Evolutionary conservation across 2,888 invertebrate genomes (phyloP).

Genomic region (Drosophila barbarae): DNA sequence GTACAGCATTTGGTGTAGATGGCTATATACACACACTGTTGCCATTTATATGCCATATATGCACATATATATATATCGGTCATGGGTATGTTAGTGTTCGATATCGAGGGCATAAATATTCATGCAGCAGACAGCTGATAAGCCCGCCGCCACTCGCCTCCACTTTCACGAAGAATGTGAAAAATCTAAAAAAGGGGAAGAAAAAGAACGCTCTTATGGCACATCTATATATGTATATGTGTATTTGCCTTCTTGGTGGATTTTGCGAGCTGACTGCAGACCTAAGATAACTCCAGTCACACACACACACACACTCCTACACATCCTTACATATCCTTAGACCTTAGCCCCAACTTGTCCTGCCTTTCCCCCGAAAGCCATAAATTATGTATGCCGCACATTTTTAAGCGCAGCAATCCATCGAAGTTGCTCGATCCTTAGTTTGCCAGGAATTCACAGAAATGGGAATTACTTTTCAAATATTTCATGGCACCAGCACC

Average conservation of each 20-base stretch:
- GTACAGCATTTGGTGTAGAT: constrained; percentile 47
- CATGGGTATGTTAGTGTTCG: constrained; percentile 38
- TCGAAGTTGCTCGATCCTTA: constrained; percentile 27
- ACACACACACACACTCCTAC: constrained; percentile 31
- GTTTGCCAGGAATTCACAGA: constrained; percentile 27
- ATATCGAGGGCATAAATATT: constrained; percentile 70
- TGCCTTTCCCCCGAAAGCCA: constrained; percentile 50
- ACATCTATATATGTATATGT: constrained; percentile 14
- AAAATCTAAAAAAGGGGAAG: constrained; percentile 27
- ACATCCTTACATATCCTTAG: constrained; percentile 18
- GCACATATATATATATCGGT: constrained; percentile 9
- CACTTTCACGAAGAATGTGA: constrained; percentile 26
- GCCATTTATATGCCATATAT: constrained; percentile 1
- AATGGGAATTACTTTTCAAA: constrained; percentile 31
- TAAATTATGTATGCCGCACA: constrained; percentile 74
- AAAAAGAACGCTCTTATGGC: constrained; percentile 18
- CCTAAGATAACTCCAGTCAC: constrained; percentile 66
- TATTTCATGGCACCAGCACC: constrained; percentile 18
- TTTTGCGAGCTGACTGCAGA: constrained; percentile 50
- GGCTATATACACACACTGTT: constrained; percentile 24
- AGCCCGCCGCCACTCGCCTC: constrained; percentile 41
- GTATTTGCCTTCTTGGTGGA: constrained; percentile 17
- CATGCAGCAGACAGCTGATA: constrained; percentile 72
- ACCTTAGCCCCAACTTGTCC: constrained; percentile 16
- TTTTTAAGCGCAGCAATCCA: constrained; percentile 59